Evolutionary conservation across 1,140 invertebrate genomes (phyloP), one percentile per base, ranked within the genome.

Genomic region (Holcopasites calliopsidis): DNA sequence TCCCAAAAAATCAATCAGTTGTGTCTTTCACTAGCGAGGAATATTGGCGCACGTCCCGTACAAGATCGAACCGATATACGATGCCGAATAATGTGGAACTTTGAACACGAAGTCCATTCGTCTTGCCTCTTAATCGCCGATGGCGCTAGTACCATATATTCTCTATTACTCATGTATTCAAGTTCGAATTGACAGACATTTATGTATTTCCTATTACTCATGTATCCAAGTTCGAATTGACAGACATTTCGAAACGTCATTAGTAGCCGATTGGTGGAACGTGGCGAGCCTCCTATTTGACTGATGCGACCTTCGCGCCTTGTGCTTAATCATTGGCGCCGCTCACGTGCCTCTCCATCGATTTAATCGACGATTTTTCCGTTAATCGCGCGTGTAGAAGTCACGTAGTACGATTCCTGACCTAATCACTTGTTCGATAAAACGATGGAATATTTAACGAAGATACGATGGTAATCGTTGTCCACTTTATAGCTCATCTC

Each of bases 281-380:
- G 40, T 38, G 88, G 62, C 87, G 88, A 88, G 88, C 88, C 88
- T 77, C 87, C 85, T 69, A n/a, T 52, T 77, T 79, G 76, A 86
- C 83, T 79, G 77, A 26, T 77, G 77, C 73, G 80, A 85, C 86
- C 87, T 88, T 88, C 81, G 54, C 70, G 76, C n/a, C n/a, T 85
- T 84, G 64, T 81, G 35, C 42, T 40, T 68, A 61, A 69, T 73
- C 72, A 82, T 72, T 75, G 77, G 80, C 55, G 77, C 71, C 73
- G 77, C 47, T 66, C 47, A 76, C 16, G 35, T n/a, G n/a, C 68
- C 64, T 49, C 70, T 52, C 50, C 26, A 35, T 16, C 18, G 61
- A 65, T 69, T 52, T 69, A 38, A 74, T 33, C 23, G 31, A 28
- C 16, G 49, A 11, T 23, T n/a, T 28, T 44, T 49, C 26, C 13